Base-by-base conservation (phyloP, 2,113 vertebrate species). In the Delphinus delphis region DNA sequence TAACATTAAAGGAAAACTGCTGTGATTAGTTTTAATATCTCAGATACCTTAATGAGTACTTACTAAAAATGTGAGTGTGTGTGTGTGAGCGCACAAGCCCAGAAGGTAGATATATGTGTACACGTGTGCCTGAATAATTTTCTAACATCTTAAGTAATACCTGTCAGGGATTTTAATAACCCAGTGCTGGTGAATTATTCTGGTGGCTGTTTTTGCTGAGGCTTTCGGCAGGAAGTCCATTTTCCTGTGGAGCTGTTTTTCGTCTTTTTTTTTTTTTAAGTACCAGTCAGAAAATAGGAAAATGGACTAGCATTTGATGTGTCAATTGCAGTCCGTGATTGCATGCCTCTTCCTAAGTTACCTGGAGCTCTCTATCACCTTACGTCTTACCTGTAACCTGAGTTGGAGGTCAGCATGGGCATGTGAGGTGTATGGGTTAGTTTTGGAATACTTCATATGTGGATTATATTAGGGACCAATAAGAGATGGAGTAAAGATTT, bases 11-110 rank as follows among this genome's bases (percentile, higher is more conserved):
- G 95, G 93, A 94, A 98, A 97, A 97, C 95, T 82, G 94, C 96
- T 18, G 10, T 97, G 98, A 98, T 98, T 98, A 97, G 98, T 97
- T 98, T 98, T 98, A 98, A 97, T 98, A 98, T 96, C 97, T 97
- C 96, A 82, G 92, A 98, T 98, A 97, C 96, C 97, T 98, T 98
- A 98, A 98, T 98, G 97, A 98, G 96, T 68, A 98, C 97, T 98
- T 96, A 96, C 92, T 97, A 95, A 97, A 95, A 91, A 84, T 95
- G 95, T 74, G 97, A 67, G 84, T 18, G 85, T 13, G 58, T 44
- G 50, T 20, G 50, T 47, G 88, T 0, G 50, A 25, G 58, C 5
- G 0, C 23, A n/a, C 11, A 3, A 36, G 88, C 93, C 47, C 71
- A 47, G 95, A 96, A 79, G 84, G 47, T 88, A 76, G 96, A 70